Percentiles rank a stretch among this genome's conserved stretches.
phyloP scores from a whole-genome alignment of 2,113 vertebrate genomes.

The Gymnarchus niloticus region DNA sequence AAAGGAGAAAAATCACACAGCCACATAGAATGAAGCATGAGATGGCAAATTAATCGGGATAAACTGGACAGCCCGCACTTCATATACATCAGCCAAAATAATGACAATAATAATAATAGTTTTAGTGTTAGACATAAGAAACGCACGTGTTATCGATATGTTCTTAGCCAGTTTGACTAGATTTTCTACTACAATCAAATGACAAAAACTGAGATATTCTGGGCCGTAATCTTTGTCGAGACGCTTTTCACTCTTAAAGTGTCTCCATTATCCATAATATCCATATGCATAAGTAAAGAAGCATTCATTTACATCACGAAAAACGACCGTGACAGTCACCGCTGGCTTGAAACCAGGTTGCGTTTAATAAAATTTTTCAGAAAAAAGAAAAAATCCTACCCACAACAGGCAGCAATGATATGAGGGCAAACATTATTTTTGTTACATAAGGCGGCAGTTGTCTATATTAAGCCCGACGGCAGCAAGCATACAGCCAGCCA shows the following conservation, averaged over 20 bases:
- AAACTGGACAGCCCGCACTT: too few relatives aligned
- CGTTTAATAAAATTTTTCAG: not conserved
- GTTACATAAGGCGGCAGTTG: not conserved
- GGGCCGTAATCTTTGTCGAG: not conserved
- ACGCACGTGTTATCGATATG: too few relatives aligned
- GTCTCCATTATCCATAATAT: not conserved
- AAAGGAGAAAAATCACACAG: too few relatives aligned
- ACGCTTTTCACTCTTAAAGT: not conserved
- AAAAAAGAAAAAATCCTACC: not conserved
- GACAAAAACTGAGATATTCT: not conserved
- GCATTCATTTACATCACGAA: too few relatives aligned
- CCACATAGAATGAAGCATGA: too few relatives aligned
- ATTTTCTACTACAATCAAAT: not conserved
- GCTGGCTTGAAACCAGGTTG: not conserved
- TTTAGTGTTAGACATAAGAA: too few relatives aligned
- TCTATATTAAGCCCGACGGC: constrained; percentile 1
- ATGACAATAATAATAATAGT: too few relatives aligned
- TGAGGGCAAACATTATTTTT: not conserved
- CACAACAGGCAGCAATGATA: not conserved
- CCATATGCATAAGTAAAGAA: too few relatives aligned
- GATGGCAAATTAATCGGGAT: too few relatives aligned
- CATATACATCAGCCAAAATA: too few relatives aligned
- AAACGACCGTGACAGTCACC: not conserved
- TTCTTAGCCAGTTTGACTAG: too few relatives aligned
- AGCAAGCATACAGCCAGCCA: not conserved